A percentile compares a stretch with the other conserved stretches of the same genome.
These are phyloP conservation scores for Thalpophila matura DNA, from an alignment of 2,888 invertebrate species.

Conservation along the genomic window DNA sequence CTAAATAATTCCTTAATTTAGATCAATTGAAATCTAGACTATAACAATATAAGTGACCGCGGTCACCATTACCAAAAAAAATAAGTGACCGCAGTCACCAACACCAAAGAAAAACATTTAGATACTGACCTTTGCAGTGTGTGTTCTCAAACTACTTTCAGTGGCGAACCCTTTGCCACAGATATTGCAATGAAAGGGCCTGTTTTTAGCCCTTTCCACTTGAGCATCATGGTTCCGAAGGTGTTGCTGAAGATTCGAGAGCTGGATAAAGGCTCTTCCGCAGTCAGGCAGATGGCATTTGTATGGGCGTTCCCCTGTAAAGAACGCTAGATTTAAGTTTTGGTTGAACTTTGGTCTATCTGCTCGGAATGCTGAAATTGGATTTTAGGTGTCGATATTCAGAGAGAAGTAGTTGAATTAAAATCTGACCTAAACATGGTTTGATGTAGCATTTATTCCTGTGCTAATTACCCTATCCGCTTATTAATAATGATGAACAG, in stretches of 20 bases:
- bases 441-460: background rate
- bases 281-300: constrained; percentile 99
- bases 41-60: fast-evolving
- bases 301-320: constrained; percentile 98
- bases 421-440: background rate
- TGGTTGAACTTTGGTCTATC: constrained; percentile 38
- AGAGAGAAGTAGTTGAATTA: background rate
- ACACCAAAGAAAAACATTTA: constrained; percentile 9
- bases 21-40: no score
- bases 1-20: no score
- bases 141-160: constrained; percentile 98
- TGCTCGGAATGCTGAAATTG: background rate
- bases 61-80: background rate
- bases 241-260: constrained; percentile 98
- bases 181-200: constrained; percentile 98
- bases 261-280: constrained; percentile 98
- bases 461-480: background rate
- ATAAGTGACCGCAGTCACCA: no score
- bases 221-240: constrained; percentile 98
- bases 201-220: constrained; percentile 97
- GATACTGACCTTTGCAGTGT: constrained; percentile 98
- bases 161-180: constrained; percentile 99
- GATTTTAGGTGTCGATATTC: background rate
- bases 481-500: background rate
- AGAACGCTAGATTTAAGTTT: constrained; percentile 72